Base-by-base conservation (phyloP, 2,888 invertebrate species). In the Cerceris rybyensis region DNA sequence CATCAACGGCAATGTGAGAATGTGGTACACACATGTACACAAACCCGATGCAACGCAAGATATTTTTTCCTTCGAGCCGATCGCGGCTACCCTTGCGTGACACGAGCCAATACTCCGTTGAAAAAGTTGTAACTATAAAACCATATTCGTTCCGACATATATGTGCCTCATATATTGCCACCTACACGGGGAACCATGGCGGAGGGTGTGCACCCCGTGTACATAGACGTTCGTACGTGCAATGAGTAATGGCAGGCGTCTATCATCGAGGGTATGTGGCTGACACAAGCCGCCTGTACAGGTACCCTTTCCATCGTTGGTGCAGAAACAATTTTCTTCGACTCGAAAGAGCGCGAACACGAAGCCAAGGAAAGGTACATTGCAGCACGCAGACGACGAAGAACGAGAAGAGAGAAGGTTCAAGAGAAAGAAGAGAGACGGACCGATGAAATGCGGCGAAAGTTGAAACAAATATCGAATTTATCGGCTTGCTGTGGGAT, bases 401-500 rank as follows among this genome's bases (percentile, higher is more conserved):
- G 14, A 28, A 43, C 6, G 16, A 6, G 14, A 1, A 55, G 28
- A 52, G 50, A 41, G 41, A n/a, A 7, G 8, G n/a, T 7, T 17
- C 6, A 13, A 46, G 54, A 49, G n/a, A 43, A 39, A 39, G 43
- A 14, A 11, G 41, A 63, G 14, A 58, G 69, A 67, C 70, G 28
- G 65, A 54, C 75, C 75, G 75, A 81, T 88, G 88, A 90, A 90
- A 90, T 88, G 88, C 87, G 87, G 84, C 86, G 85, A 91, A 91
- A 92, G 91, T 92, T 92, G 88, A 91, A 92, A 92, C 92, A 92
- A 85, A 92, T 92, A 91, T 92, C 90, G 88, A 90, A 92, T 91
- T 92, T 92, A 92, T 92, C 88, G 91, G 86, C 46, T 78, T 70
- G 71, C 82, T 70, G 77, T 65, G 75, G 75, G 63, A 52, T 60